Base-by-base conservation (phyloP, 2,113 vertebrate genomes). In the Ancistrus triradiatus region DNA sequence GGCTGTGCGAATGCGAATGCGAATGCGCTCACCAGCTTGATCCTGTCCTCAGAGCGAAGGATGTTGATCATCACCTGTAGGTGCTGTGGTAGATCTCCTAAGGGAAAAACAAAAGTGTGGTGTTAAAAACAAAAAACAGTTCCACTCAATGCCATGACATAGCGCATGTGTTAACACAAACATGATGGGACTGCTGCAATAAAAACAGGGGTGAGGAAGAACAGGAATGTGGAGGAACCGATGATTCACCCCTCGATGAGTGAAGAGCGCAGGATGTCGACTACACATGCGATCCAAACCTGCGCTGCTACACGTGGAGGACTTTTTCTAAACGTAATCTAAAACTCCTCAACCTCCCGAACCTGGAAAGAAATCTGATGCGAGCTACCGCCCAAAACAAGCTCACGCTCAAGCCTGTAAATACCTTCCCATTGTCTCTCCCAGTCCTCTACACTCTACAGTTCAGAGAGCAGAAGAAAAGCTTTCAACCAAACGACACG, bases 31-130 rank as follows among this genome's bases (percentile, higher is more conserved):
- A 98, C 95, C 92, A 98, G 85, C 77, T 94, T 97, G 77, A 98
- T 97, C 68, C 92, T 90, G 79, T 98, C 95, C 79, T 98, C 95
- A 13, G 92, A 91, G 21, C 95, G 92, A 24, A 98, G 91, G 61
- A 93, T 91, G 78, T 95, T 97, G 78, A 98, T 96, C 94, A 98
- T 98, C 70, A 96, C 89, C 84, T 96, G 93, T 56, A 98, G 92
- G 72, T 98, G 95, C 19, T 95, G 94, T 44, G 94, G 94, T 80
- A 98, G 83, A 67, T 98, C 93, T 78, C 94, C 95, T 98, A 76
- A 59, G 65, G 73, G 15, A 24, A 28, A 73, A 40, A 74, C 22
- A 33, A 46, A 50, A 5, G 25, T 6, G n/a, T 13, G n/a, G 52
- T 27, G n/a, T n/a, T n/a, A 50, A 53, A 55, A 40, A 47, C 55